Evolutionary conservation across 1,140 invertebrate species (phyloP).

Genomic region (Cherax quadricarinatus): DNA sequence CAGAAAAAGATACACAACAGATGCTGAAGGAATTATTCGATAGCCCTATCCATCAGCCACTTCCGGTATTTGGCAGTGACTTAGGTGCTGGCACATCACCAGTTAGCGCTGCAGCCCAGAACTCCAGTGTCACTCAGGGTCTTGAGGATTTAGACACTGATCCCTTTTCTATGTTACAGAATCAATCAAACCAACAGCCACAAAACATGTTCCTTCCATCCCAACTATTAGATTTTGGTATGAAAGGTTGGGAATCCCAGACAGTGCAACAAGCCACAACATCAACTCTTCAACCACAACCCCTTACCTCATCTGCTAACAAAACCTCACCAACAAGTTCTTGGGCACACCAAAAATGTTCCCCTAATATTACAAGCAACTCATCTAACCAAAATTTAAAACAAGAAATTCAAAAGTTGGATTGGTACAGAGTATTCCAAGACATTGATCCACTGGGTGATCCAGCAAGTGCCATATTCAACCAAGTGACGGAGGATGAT

Average conservation of each 20-base stretch:
- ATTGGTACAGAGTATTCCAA: conserved; percentile 94
- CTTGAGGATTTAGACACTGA: conserved; percentile 3
- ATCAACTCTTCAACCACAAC: neutral
- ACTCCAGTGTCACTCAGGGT: neutral
- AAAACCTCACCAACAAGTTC: conserved; percentile 17
- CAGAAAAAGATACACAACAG: conserved; percentile 78
- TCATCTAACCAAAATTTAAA: conserved; percentile 71
- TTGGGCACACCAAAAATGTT: neutral
- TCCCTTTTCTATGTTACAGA: conserved; percentile 35
- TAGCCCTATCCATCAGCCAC: conserved; percentile 65
- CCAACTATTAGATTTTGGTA: conserved; percentile 77
- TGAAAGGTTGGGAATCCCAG: conserved; percentile 55
- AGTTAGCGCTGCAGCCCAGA: neutral
- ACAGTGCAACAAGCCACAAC: conserved; percentile 6
- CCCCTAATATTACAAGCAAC: neutral
- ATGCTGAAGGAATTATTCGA: conserved; percentile 75
- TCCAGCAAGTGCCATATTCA: conserved; percentile 77
- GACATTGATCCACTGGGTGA: conserved; percentile 95
- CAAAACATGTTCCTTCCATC: conserved; percentile 74
- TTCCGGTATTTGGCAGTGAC: conserved; percentile 58
- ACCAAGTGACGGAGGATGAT: conserved; percentile 35
- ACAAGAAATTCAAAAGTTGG: conserved; percentile 77
- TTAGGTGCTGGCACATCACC: conserved; percentile 3
- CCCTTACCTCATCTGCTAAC: neutral
- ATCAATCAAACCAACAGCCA: conserved; percentile 16